Evolutionary conservation across 2,797 vertebrate genomes (phyloP), one percentile per base, ranked within the genome.

Genomic region (Adelosebastes latens): DNA sequence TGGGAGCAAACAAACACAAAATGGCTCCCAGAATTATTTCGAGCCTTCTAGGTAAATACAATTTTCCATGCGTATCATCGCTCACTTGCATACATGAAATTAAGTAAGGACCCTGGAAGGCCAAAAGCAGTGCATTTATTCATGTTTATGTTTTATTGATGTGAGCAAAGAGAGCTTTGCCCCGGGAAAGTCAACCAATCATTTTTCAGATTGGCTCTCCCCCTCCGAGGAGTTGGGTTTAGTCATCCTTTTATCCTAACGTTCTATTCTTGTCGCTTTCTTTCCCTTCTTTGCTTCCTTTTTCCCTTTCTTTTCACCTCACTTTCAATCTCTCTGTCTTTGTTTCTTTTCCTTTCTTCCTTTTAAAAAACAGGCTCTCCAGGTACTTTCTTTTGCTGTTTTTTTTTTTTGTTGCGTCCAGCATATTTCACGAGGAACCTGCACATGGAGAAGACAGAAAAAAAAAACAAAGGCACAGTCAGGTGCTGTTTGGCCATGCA

Each of bases 121-220:
- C 91, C 92, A 86, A 92, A 94, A 94, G 92, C 93, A 87, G 93
- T 91, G 93, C 92, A 95, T 95, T 95, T 95, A 95, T 95, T 95
- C 93, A 95, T 94, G 92, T 95, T 95, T 95, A 95, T 95, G 94
- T 95, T 95, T 95, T 95, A 95, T 95, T 95, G 94, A 95, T 95
- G 94, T 90, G 93, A 91, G 92, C 92, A 94, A 94, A 92, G 91
- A 95, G 92, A 94, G 92, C 87, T 94, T 92, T 91, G 94, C 95
- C 94, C 82, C 85, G 1, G 92, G 94, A 95, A 94, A 95, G 93
- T 94, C 93, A 95, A 94, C 93, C 93, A 95, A 94, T 95, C 93
- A 95, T 95, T 95, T 94, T 93, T 93, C 83, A 93, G 93, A 94
- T 95, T 94, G 92, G 91, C 91, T 93, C 90, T 79, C 93, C 79